These are phyloP conservation scores for Laodelphax striatellus DNA, from an alignment of 1,140 invertebrate species.

Conservation along the genomic window DNA sequence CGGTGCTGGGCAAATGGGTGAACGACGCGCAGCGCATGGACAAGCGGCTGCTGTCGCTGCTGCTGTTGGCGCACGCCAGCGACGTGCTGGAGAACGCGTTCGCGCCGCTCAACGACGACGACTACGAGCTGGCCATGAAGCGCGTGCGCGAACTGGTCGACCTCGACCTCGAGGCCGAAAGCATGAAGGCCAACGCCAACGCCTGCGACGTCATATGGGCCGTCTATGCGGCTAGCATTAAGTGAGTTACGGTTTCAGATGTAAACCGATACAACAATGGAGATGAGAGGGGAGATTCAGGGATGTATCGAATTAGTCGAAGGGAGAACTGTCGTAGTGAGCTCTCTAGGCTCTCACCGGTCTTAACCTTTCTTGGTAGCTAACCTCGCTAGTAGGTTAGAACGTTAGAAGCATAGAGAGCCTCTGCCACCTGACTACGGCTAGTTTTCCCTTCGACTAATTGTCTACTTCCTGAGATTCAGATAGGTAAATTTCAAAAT, in stretches of 20 bases:
- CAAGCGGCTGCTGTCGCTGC: conserved; percentile 78
- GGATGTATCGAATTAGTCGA: no score
- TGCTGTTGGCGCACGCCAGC: conserved; percentile 93
- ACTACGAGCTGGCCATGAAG: conserved; percentile 97
- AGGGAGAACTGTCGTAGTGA: no score
- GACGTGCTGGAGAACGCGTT: conserved; percentile 99
- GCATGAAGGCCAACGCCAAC: conserved; percentile 72
- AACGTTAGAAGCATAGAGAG: no score
- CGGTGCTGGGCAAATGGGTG: conserved; percentile 90
- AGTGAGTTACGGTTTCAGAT: conserved; percentile 45
- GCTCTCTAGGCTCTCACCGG: no score
- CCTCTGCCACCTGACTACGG: no score
- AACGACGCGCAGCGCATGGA: conserved; percentile 98
- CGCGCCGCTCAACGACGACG: conserved; percentile 93
- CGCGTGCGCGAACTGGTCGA: conserved; percentile 90
- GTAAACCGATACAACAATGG: no score
- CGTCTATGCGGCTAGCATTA: conserved; percentile 95
- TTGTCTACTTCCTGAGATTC: no score
- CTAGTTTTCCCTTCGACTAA: no score
- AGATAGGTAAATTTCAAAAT: no score
- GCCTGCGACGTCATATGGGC: conserved; percentile 94
- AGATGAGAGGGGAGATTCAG: no score
- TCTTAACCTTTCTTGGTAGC: no score
- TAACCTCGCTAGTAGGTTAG: no score
- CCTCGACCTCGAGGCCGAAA: conserved; percentile 90